Conservation (phyloP, 2,797 vertebrate genomes). For the Falco novaeseelandiae region DNA sequence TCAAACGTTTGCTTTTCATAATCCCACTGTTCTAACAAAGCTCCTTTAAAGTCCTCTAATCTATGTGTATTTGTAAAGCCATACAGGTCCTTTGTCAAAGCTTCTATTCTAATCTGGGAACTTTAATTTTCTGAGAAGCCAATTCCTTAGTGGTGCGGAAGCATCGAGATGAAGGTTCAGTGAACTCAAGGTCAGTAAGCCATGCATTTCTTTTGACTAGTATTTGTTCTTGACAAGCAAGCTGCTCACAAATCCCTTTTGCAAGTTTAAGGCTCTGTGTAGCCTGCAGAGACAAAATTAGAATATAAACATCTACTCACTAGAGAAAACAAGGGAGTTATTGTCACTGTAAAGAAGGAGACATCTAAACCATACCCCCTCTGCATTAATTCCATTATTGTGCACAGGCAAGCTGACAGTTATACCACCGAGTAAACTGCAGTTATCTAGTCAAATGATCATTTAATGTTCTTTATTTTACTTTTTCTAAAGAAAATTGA, state of each 20-base stretch:
- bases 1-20: conserved; percentile 52
- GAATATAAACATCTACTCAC: conserved; percentile 71
- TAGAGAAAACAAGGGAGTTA: conserved; percentile 72
- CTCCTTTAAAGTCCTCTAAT: conserved; percentile 14
- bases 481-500: conserved; percentile 73
- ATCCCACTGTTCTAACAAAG: conserved; percentile 42
- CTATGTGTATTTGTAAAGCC: conserved; percentile 30
- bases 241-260: conserved; percentile 64
- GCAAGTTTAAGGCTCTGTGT: conserved; percentile 62
- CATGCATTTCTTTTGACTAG: conserved; percentile 40
- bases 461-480: conserved; percentile 75
- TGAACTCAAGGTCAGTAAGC: conserved; percentile 62
- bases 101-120: conserved; percentile 26
- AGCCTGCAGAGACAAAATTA: conserved; percentile 72
- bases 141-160: neutral
- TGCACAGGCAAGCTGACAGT: conserved; percentile 59
- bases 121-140: conserved; percentile 2
- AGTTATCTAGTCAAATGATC: conserved; percentile 74
- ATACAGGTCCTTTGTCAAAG: neutral
- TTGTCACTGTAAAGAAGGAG: conserved; percentile 70
- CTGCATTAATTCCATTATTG: conserved; percentile 65
- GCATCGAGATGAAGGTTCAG: conserved; percentile 43
- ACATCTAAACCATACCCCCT: conserved; percentile 51
- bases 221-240: conserved; percentile 66
- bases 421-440: conserved; percentile 62